Evolutionary conservation across 2,113 vertebrate genomes (phyloP), one percentile per base, ranked within the genome.

Genomic region (Prinia subflava): DNA sequence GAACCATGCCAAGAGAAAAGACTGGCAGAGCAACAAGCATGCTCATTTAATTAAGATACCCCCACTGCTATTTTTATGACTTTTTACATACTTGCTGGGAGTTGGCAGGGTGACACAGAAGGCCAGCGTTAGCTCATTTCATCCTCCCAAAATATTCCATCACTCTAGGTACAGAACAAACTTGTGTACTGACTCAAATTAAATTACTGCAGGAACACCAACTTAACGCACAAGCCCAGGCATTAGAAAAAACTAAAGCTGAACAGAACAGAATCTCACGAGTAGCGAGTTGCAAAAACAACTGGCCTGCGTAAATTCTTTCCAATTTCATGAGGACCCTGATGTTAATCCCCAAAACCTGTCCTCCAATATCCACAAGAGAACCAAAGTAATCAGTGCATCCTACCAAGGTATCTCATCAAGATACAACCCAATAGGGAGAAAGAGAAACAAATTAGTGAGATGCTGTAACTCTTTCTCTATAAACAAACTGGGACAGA

Each of bases 61-160:
- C 83, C 76, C 83, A 94, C 57, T 71, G 77, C 67, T 87, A 73
- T 83, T 89, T 95, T 91, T 93, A 84, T 56, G 27, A 94, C 73
- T 95, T 94, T 88, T 87, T 94, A 75, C 60, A 82, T 86, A 87
- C 73, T 96, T 88, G 65, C 94, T 95, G 71, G 46, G 92, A 96
- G 68, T 89, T 94, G 90, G 86, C 80, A 83, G 75, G 77, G 76
- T 55, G 73, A 81, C 57, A 89, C 68, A 59, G 22, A 77, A 65
- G 67, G 71, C 41, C 53, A 90, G 25, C 4, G 6, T 75, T 90
- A 88, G 88, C 91, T 87, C 50, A 80, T 89, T 88, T 86, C 68
- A 80, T 35, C 76, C 76, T 88, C 81, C 30, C 70, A 73, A 89
- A 90, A 84, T 83, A 92, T 77, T 89, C 60, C 77, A 89, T 71